Evolutionary conservation across 2,113 vertebrate species (phyloP).

Genomic region (Carassius auratus): DNA sequence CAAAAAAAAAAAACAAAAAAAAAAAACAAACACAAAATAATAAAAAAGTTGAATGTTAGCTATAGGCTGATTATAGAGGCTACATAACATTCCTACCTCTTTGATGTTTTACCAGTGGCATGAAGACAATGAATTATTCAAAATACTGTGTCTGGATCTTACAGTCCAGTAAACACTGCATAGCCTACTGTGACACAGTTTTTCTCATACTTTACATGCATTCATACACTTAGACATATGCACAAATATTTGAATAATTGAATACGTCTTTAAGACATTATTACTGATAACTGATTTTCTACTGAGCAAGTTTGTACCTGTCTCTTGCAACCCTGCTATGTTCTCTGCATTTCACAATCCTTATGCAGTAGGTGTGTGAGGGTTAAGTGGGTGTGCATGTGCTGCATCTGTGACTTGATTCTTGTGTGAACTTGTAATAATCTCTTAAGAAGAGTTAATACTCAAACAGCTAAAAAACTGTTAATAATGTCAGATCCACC

Average conservation of each 20-base stretch:
- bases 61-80: neutral
- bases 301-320: neutral
- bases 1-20: neutral
- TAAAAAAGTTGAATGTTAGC: neutral
- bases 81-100: neutral
- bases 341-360: neutral
- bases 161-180: slow-evolving; percentile 66
- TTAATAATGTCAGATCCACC: neutral
- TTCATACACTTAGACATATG: neutral
- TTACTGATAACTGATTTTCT: neutral
- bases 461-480: neutral
- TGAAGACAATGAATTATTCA: slow-evolving; percentile 72
- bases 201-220: slow-evolving; percentile 15
- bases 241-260: neutral
- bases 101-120: slow-evolving; percentile 21
- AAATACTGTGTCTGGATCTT: slow-evolving; percentile 70
- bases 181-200: slow-evolving; percentile 14
- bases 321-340: neutral
- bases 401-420: neutral
- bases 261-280: neutral
- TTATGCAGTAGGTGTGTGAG: neutral
- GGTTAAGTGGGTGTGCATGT: neutral
- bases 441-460: neutral
- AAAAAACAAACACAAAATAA: neutral
- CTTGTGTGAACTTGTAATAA: slow-evolving; percentile 10